Base-by-base conservation (phyloP, 2,888 invertebrate species). In the Campopleginae sp. region DNA sequence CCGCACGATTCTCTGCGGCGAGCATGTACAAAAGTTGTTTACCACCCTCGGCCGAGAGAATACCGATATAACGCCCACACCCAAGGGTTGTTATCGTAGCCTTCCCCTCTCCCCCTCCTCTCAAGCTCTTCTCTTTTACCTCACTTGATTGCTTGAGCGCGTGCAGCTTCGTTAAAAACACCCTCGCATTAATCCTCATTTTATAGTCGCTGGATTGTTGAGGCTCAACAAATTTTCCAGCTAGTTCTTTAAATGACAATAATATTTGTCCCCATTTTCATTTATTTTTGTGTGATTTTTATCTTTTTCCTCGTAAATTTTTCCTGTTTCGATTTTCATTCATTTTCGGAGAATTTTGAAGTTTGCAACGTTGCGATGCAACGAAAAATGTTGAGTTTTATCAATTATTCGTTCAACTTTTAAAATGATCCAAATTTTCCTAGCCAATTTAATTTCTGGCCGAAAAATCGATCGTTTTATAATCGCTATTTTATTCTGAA, bases 11-110 rank as follows among this genome's bases (percentile, higher is more conserved):
- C 44, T 27, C 33, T 27, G 33, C 17, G 44, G 4, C 66, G 54
- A 72, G 42, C 17, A 14, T 31, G 44, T 48, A 79, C 33, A 19
- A 75, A 80, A 72, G 79, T 84, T 80, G 83, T 84, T 84, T 75
- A 80, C 63, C 70, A 70, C 33, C 42, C 46, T 44, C 42, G 48
- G 63, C 19, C 33, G 33, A 23, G 75, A 70, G 51, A 54, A 31
- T 23, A 27, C 42, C 42, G 44, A 33, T 63, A 76, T 31, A 31
- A 63, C 63, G 51, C 63, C 38, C 68, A 44, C 65, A n/a, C n/a
- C n/a, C n/a, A 38, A 74, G 72, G 54, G 42, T 80, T 48, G 75
- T 68, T 63, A 38, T 51, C 42, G 17, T 27, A 33, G 51, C 66
- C 66, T 5, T 54, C 66, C 54, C 51, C 38, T 23, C 19, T 38